These are phyloP conservation scores for Ctenoplectra terminalis DNA, from an alignment of 1,140 invertebrate species.

Conservation along the genomic window DNA sequence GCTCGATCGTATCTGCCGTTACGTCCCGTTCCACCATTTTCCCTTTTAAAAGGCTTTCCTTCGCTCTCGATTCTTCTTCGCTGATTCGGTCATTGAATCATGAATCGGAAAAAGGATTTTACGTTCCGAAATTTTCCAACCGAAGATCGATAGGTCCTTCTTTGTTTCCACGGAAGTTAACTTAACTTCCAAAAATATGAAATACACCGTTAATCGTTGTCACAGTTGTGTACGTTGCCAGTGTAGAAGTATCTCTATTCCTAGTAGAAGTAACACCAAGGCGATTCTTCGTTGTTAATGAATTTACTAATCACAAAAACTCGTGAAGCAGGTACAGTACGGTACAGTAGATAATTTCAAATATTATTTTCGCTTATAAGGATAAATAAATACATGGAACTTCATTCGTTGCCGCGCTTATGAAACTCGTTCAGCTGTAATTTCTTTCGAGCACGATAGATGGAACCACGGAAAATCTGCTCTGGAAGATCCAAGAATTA, in stretches of 20 bases:
- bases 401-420: neutral
- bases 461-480: neutral
- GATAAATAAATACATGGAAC: no score
- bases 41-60: constrained; percentile 23
- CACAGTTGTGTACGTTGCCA: no score
- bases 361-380: no score
- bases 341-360: no score
- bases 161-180: no score
- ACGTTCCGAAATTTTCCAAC: neutral
- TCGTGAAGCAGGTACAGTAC: no score
- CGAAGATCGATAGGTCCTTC: no score
- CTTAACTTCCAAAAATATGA: no score
- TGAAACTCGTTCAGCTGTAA: neutral
- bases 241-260: no score
- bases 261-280: no score
- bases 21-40: neutral
- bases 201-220: no score
- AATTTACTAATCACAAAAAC: neutral
- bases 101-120: neutral
- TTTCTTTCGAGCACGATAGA: neutral
- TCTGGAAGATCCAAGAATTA: no score
- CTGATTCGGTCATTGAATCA: neutral
- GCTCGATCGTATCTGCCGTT: constrained; percentile 28
- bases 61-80: constrained; percentile 12
- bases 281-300: neutral